Conservation (phyloP, 2,888 invertebrate genomes). For the Hylaea fasciaria region DNA sequence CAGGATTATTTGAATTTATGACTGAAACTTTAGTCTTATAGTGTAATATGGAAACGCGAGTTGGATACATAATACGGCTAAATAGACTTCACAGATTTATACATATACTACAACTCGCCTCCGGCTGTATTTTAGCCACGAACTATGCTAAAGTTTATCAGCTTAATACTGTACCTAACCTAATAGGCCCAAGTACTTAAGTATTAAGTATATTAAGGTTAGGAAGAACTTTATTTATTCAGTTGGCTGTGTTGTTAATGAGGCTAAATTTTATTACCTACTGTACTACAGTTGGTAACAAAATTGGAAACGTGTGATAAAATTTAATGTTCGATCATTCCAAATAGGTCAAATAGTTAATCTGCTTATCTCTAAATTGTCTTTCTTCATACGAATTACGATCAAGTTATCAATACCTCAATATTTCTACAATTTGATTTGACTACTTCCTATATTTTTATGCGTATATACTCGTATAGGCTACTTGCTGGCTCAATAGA, state of each 20-base stretch:
- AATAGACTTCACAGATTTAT: background rate
- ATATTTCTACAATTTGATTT: no score
- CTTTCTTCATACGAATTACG: no score
- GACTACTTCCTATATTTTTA: no score
- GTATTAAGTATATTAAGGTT: slow-evolving; percentile 10
- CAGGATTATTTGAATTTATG: no score
- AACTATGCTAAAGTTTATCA: slow-evolving; percentile 6
- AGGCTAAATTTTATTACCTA: background rate
- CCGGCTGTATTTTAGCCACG: background rate
- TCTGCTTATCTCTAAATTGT: no score
- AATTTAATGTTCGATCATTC: no score
- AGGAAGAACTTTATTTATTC: slow-evolving; percentile 1
- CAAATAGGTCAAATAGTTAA: no score
- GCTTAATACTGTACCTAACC: background rate
- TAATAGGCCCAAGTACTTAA: slow-evolving; percentile 14
- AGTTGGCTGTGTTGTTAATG: background rate
- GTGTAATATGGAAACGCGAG: background rate
- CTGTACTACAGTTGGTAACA: background rate
- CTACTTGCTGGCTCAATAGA: no score
- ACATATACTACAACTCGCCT: background rate
- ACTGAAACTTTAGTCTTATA: background rate
- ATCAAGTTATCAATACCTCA: no score
- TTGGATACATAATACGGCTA: no score
- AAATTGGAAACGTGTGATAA: background rate
- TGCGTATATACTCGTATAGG: no score